Percentiles rank a stretch among this genome's conserved stretches.
Conservation (phyloP, 2,888 invertebrate genomes). For the Empis livida region DNA sequence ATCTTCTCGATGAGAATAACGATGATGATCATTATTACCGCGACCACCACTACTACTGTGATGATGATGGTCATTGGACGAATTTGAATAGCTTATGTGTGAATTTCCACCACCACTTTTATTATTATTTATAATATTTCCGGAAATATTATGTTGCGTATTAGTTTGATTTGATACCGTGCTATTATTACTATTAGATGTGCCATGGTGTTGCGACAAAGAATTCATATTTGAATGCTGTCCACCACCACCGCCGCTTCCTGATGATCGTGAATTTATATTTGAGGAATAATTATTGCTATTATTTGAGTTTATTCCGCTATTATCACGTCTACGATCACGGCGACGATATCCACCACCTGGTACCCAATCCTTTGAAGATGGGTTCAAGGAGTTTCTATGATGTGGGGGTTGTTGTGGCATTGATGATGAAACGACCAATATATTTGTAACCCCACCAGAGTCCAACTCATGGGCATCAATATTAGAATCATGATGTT, state of each 20-base stretch:
- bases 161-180: neutral
- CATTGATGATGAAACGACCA: no score
- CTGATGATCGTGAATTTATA: neutral
- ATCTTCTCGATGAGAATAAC: constrained; percentile 7
- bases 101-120: neutral
- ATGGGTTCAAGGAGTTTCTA: neutral
- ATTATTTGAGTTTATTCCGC: constrained; percentile 17
- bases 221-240: neutral
- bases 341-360: constrained; percentile 21
- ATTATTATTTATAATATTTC: neutral
- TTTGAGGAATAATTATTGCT: constrained; percentile 27
- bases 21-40: constrained; percentile 13
- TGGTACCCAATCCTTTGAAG: no score
- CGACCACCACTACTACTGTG: constrained; percentile 13
- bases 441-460: no score
- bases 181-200: neutral
- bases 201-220: neutral
- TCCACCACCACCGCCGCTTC: neutral
- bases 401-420: constrained; percentile 1
- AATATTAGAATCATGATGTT: neutral
- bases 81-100: neutral
- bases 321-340: constrained; percentile 21
- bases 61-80: neutral
- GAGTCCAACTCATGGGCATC: no score
- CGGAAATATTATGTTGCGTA: neutral